Evolutionary conservation across 2,888 invertebrate species (phyloP), one percentile per base, ranked within the genome.

Genomic region (Aproaerema taeniolella): DNA sequence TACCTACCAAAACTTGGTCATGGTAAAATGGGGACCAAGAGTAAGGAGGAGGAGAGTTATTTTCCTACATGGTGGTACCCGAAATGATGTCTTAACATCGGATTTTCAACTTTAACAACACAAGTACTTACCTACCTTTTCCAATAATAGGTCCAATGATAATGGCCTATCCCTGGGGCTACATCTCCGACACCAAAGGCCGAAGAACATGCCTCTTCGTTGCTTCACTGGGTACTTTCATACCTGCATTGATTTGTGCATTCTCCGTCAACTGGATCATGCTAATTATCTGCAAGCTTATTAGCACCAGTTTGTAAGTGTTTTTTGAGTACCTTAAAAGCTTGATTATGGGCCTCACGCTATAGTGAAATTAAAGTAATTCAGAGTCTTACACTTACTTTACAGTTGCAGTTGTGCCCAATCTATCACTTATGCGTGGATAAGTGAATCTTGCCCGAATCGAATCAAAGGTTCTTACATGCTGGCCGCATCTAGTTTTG

Each of bases 341-440:
- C n/a, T n/a, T n/a, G n/a, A n/a, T n/a, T n/a, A n/a, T n/a, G n/a
- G n/a, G n/a, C n/a, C n/a, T n/a, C n/a, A n/a, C n/a, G n/a, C n/a
- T n/a, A n/a, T n/a, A n/a, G n/a, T n/a, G n/a, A n/a, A n/a, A n/a
- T n/a, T n/a, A n/a, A n/a, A n/a, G n/a, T n/a, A n/a, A n/a, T n/a
- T n/a, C n/a, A n/a, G n/a, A n/a, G n/a, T n/a, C n/a, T n/a, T n/a
- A n/a, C n/a, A n/a, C n/a, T n/a, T n/a, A n/a, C n/a, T n/a, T n/a
- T n/a, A n/a, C 14, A 34, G 34, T 12, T 56, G 53, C 34, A 55
- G 61, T 15, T 58, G 60, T 13, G 55, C 60, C 1, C 60, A 87
- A 46, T 83, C 87, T 0, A 74, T 75, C 11, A 67, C 80, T 0
- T 87, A 81, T 41, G 78, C 86, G 8, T 61, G 78, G 39, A 60